Base-by-base conservation (phyloP, 1,140 invertebrate genomes). In the Probaryconus sp. region DNA sequence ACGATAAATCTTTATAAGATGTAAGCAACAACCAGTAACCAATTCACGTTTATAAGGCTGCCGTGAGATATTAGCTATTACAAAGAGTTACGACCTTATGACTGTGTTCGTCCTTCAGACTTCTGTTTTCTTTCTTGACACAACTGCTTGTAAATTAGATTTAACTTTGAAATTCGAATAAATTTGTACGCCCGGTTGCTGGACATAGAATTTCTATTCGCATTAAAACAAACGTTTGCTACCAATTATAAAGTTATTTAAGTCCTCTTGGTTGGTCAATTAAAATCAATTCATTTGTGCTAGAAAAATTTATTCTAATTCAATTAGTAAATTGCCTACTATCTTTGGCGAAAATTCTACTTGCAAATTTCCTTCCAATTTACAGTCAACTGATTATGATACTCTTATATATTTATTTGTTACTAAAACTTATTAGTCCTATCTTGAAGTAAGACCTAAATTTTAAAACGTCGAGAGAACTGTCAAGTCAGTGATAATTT, bases 41-140 rank as follows among this genome's bases (percentile, higher is more conserved):
- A 79, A 85, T 85, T 85, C 83, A 75, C 79, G 77, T 84, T 85
- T 84, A 80, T 85, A 81, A 79, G 77, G 81, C 80, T 85, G 77
- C 74, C 64, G 77, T 84, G 80, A 84, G 80, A 82, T 85, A 85
- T 85, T 85, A 84, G 83, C 83, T 82, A 85, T 85, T 84, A 81
- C 77, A 64, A 77, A 81, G 79, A 85, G 76, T 85, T 86, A 85
- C 82, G 78, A 76, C 40, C 53, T 75, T 74, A 63, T 58, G 40
- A 67, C 28, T 61, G 20, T 14, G 9, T 43, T 37, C 37, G 37
- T 55, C 55, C 17, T 68, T 68, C 38, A 11, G 24, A 40, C 26
- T 58, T 45, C 18, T 65, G 33, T 45, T 51, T 56, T 67, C 26
- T 50, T 31, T 64, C 30, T 33, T 64, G 5, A 24, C 26, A 6